Percentiles rank a stretch among this genome's conserved stretches.
Evolutionary conservation across 2,113 vertebrate genomes (phyloP).

Genomic region (Dromiciops gliroides): DNA sequence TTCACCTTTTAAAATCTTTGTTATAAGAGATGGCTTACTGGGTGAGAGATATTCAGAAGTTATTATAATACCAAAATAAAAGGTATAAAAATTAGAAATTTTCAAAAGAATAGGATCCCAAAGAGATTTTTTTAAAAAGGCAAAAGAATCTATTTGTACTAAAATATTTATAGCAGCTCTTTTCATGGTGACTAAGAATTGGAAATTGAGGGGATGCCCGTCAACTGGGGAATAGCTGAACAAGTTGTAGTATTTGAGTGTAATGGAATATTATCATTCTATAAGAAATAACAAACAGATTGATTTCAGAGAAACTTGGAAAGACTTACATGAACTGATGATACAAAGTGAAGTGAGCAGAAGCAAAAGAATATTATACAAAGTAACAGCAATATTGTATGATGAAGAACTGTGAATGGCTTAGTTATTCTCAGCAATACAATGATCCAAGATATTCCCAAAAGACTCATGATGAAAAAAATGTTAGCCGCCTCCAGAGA

Average conservation of each 20-base stretch:
- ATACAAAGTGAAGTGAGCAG: neutral
- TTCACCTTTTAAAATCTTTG: neutral
- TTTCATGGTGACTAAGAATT: too few relatives aligned
- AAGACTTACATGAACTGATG: neutral
- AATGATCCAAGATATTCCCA: neutral
- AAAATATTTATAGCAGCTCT: too few relatives aligned
- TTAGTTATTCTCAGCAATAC: neutral
- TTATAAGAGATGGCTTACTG: neutral
- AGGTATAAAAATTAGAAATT: neutral
- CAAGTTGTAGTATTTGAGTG: neutral
- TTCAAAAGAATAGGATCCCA: neutral
- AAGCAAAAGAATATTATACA: neutral
- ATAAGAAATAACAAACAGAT: too few relatives aligned
- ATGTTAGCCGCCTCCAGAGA: neutral
- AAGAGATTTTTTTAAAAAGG: too few relatives aligned
- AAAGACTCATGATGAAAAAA: neutral
- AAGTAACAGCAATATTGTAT: neutral
- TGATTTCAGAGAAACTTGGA: too few relatives aligned
- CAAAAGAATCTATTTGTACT: too few relatives aligned
- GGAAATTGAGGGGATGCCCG: too few relatives aligned
- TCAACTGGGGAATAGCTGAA: too few relatives aligned
- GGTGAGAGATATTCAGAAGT: neutral
- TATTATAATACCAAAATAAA: neutral
- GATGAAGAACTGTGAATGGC: too few relatives aligned
- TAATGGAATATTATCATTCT: neutral